Evolutionary conservation across 2,888 invertebrate genomes (phyloP).

Genomic region (Silvanus unidentatus): DNA sequence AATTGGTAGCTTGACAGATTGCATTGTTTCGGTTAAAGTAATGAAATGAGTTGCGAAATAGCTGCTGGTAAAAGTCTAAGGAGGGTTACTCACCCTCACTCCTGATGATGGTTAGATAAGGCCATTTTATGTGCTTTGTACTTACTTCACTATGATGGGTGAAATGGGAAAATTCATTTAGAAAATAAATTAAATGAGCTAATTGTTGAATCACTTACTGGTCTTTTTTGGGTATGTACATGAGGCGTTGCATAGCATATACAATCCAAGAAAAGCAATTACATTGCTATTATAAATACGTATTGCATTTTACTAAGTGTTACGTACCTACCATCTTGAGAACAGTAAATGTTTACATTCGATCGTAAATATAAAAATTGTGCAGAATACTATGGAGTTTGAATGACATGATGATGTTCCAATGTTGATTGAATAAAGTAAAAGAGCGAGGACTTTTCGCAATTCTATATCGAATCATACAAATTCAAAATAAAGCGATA

Average conservation of each 20-base stretch:
- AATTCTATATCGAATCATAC: conserved; percentile 29
- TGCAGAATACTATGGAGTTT: no score
- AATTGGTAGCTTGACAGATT: conserved; percentile 35
- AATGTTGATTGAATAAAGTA: conserved; percentile 6
- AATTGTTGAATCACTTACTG: conserved; percentile 4
- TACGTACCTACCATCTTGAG: no score
- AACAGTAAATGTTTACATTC: no score
- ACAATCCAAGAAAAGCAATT: no score
- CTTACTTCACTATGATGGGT: conserved; percentile 1
- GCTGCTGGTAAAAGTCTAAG: neutral
- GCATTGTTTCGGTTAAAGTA: conserved; percentile 32
- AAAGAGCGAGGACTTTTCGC: conserved; percentile 5
- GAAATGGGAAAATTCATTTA: conserved; percentile 8
- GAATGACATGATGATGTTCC: conserved; percentile 3
- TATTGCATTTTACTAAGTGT: no score
- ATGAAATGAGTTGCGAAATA: conserved; percentile 28
- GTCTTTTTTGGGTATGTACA: neutral
- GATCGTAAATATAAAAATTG: no score
- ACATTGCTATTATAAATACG: no score
- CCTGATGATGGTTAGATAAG: conserved; percentile 3
- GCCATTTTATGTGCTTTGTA: conserved; percentile 5
- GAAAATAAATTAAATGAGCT: conserved; percentile 6
- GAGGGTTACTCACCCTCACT: conserved; percentile 1
- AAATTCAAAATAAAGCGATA: conserved; percentile 33
- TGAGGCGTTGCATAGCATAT: no score